These are phyloP conservation scores for Hydraecia micacea DNA, from an alignment of 2,888 invertebrate species.

Conservation along the genomic window DNA sequence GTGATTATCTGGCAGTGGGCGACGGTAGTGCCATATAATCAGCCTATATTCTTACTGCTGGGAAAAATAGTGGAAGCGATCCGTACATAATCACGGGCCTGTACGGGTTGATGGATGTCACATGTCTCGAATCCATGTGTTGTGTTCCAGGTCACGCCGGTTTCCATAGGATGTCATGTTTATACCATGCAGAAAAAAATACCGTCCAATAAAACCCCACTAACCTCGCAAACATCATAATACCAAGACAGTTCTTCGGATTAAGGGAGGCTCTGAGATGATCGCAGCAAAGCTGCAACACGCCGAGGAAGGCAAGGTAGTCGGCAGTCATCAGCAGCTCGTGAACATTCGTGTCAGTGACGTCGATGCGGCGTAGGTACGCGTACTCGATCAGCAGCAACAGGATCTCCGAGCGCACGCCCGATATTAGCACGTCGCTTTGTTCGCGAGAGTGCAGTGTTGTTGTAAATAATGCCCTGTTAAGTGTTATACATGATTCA, in stretches of 20 bases:
- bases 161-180: not conserved
- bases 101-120: not conserved
- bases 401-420: constrained; percentile 94
- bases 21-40: not conserved
- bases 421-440: constrained; percentile 93
- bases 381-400: constrained; percentile 95
- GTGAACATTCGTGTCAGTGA: constrained; percentile 95
- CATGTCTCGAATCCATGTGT: not conserved
- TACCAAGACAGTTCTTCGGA: constrained; percentile 95
- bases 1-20: not conserved
- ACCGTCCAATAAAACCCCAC: constrained; percentile 30
- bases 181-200: not conserved
- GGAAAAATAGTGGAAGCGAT: not conserved
- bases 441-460: constrained; percentile 92
- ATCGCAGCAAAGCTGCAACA: constrained; percentile 95
- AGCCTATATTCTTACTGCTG: not conserved
- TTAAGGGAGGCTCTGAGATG: constrained; percentile 92
- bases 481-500: constrained; percentile 2
- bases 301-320: constrained; percentile 95
- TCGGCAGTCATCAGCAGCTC: constrained; percentile 96
- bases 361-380: constrained; percentile 94
- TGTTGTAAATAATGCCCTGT: constrained; percentile 95
- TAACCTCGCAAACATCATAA: constrained; percentile 95
- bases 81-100: no score
- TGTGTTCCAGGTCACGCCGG: not conserved